phyloP scores from a whole-genome alignment of 2,888 invertebrate species.

The Linyphia triangularis region DNA sequence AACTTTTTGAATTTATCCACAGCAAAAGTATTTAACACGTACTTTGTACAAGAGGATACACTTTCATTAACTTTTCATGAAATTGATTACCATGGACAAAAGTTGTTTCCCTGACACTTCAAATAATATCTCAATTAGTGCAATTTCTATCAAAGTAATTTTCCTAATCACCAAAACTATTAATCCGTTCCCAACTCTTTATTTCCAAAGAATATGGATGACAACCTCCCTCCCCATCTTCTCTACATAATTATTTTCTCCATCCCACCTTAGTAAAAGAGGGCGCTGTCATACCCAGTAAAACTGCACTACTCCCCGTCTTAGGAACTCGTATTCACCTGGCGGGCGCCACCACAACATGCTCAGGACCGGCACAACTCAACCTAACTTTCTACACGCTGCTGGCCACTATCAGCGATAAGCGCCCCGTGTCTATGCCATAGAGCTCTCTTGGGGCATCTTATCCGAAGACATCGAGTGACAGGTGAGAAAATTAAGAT shows the following conservation, averaged over 20 bases:
- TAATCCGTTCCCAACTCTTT: no score
- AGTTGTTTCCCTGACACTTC: no score
- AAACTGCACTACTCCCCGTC: conserved; percentile 41
- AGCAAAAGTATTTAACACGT: no score
- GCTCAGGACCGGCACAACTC: background rate
- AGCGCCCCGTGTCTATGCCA: background rate
- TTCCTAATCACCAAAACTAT: no score
- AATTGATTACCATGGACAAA: no score
- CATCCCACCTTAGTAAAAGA: conserved; percentile 10
- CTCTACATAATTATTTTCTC: background rate
- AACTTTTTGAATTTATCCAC: no score
- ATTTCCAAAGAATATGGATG: conserved; percentile 26
- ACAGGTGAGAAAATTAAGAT: conserved; percentile 12
- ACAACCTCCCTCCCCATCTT: conserved; percentile 3
- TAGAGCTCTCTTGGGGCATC: background rate
- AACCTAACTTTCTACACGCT: background rate
- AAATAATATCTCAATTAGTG: no score
- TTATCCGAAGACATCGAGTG: background rate
- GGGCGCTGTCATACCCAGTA: conserved; percentile 43
- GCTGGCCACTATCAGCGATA: background rate
- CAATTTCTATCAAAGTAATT: no score
- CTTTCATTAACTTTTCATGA: no score
- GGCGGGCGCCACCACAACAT: conserved; percentile 15
- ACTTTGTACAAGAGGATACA: no score
- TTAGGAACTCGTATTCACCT: conserved; percentile 45